Percentiles rank a stretch among this genome's conserved stretches.
These are phyloP conservation scores for Aegypius monachus DNA, from an alignment of 2,113 vertebrate species.

Conservation along the genomic window DNA sequence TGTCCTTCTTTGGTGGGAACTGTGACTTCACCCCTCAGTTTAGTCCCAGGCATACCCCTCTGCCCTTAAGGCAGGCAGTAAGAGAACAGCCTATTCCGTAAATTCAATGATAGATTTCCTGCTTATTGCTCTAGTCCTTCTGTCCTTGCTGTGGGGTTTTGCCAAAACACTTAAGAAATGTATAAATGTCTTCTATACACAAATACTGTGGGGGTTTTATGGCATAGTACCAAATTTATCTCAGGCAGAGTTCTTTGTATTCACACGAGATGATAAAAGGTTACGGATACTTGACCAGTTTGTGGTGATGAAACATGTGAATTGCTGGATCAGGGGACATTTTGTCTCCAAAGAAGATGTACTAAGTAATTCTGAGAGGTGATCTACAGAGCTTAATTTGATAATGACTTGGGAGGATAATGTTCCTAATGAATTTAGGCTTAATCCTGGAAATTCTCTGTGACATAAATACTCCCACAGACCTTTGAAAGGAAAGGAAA, in stretches of 20 bases:
- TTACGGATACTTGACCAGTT: neutral
- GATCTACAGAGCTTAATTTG: neutral
- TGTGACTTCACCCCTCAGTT: neutral
- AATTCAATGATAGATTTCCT: neutral
- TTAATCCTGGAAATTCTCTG: neutral
- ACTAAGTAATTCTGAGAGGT: neutral
- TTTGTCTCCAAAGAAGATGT: neutral
- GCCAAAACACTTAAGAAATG: slow-evolving; percentile 10
- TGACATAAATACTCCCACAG: slow-evolving; percentile 18
- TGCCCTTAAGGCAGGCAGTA: neutral
- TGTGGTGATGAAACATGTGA: neutral
- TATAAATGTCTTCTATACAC: neutral
- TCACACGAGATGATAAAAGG: neutral
- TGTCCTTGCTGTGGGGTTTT: neutral
- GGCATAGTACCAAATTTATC: neutral
- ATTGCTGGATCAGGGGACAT: neutral
- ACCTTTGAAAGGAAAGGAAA: neutral
- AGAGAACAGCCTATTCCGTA: neutral
- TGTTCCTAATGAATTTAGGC: neutral
- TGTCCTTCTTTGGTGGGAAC: neutral
- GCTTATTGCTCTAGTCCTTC: neutral
- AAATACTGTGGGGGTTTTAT: neutral
- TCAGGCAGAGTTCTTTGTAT: neutral
- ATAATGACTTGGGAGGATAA: neutral
- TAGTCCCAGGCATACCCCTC: neutral